Evolutionary conservation across 2,888 invertebrate species (phyloP).

Genomic region (Pseudococcus viburni): DNA sequence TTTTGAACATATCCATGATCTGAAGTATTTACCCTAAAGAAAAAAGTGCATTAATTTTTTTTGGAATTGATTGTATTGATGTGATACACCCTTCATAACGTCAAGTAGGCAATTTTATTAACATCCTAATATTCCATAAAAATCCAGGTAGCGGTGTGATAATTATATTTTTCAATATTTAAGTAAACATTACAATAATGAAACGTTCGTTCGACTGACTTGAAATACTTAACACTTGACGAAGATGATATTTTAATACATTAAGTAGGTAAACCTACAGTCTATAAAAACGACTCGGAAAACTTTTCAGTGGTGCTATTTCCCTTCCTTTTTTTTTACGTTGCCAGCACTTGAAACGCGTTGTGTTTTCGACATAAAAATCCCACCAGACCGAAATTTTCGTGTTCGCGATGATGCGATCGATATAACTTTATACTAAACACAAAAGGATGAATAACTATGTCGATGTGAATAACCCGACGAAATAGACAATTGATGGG

Average conservation of each 20-base stretch:
- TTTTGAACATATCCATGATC: no score
- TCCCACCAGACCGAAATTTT: not conserved
- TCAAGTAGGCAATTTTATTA: conserved; percentile 23
- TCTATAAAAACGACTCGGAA: not conserved
- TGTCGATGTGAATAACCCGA: not conserved
- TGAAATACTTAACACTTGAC: not conserved
- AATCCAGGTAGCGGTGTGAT: not conserved
- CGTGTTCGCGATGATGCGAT: not conserved
- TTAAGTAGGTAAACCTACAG: not conserved
- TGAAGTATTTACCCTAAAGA: no score
- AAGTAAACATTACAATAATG: not conserved
- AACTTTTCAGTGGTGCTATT: not conserved
- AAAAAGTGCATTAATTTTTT: no score
- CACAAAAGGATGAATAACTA: not conserved
- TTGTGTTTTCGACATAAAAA: conserved; percentile 2
- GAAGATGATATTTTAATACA: not conserved
- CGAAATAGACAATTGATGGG: not conserved
- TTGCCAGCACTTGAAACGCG: not conserved
- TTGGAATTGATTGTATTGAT: no score
- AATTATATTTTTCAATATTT: not conserved
- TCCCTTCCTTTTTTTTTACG: not conserved
- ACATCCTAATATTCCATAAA: not conserved
- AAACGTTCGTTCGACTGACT: not conserved
- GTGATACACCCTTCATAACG: not conserved
- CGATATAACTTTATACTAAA: not conserved